Base-by-base conservation (phyloP, 2,113 vertebrate genomes). In the Anoplopoma fimbria region DNA sequence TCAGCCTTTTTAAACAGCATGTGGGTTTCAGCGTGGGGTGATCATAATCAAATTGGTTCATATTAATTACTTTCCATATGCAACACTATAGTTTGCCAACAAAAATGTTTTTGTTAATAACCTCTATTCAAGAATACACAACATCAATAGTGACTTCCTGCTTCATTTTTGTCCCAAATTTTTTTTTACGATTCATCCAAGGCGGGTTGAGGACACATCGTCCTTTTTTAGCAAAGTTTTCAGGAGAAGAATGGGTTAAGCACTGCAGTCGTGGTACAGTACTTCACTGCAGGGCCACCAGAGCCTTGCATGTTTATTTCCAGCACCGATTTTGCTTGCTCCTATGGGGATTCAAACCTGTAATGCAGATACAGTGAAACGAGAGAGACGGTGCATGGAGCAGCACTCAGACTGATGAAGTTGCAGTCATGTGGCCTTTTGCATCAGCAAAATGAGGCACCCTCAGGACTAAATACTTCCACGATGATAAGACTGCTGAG, bases 391-490 rank as follows among this genome's bases (percentile, higher is more conserved):
- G 67, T 57, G 72, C 61, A 19, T 9, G 68, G 65, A 72, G 64
- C 53, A n/a, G 72, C 23, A 40, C 69, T 72, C 70, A 84, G 68
- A 81, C 63, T 77, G 79, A 86, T 90, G 78, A 86, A 86, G 69
- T 60, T 70, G 75, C 78, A 79, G 81, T 51, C 74, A 15, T 62
- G 64, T 87, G 85, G 64, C 79, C 86, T 87, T 87, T 88, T 75
- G 76, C 68, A 79, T 89, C 79, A 88, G 89, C 86, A 85, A 74
- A 90, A 85, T 53, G 42, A 79, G 64, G 58, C 71, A 23, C 64
- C 75, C 69, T 65, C 40, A 38, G 65, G 79, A 77, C 75, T 61
- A 40, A 88, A 79, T 53, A 71, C 40, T 21, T 76, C 40, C 53
- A 60, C 8, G 64, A 34, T 45, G 72, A 77, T 71, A 83, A 81